Base-by-base conservation (phyloP, 2,888 invertebrate genomes). In the Bellardia pandia region DNA sequence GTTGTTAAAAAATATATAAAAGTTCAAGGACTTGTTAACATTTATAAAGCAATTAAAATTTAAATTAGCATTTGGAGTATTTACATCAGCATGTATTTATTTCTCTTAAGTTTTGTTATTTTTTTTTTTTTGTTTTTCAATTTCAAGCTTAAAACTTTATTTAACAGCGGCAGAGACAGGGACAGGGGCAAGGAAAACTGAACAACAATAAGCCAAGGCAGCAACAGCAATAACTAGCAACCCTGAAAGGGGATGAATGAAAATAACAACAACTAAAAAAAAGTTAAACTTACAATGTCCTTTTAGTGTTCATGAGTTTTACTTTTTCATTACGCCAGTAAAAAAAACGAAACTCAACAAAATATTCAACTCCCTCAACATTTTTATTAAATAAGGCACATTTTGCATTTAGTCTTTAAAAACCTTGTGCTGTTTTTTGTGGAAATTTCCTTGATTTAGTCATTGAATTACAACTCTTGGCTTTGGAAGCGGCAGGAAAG, bases 11-110 rank as follows among this genome's bases (percentile, higher is more conserved):
- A 75, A 62, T 76, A 75, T 75, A 62, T 74, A 90, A 88, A 91
- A 91, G 92, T 92, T 91, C 91, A 92, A 91, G 92, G 92, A 91
- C 91, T 91, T 91, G 91, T 92, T 90, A 91, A 90, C 91, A 92
- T 92, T 92, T 91, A 92, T 92, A 92, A 92, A 92, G 92, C 92
- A 92, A 92, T 92, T 92, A 92, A 92, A 92, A 92, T 92, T 92
- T 91, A 92, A 92, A 92, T 92, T 91, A 92, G 91, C 90, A 91
- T 89, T 91, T 90, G 90, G 58, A 83, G 83, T 83, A 83, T 79
- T 83, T 86, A 83, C 83, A 86, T 79, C 75, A 79, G 66, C 56
- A 53, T 72, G 68, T 71, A 74, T 72, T 62, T 30, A 56, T 58
- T 58, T 58, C 40, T 8, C 37, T 79, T 16, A 23, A 6, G 6